phyloP scores from a whole-genome alignment of 2,888 invertebrate genomes.

The Melikaiella ostensackeni region DNA sequence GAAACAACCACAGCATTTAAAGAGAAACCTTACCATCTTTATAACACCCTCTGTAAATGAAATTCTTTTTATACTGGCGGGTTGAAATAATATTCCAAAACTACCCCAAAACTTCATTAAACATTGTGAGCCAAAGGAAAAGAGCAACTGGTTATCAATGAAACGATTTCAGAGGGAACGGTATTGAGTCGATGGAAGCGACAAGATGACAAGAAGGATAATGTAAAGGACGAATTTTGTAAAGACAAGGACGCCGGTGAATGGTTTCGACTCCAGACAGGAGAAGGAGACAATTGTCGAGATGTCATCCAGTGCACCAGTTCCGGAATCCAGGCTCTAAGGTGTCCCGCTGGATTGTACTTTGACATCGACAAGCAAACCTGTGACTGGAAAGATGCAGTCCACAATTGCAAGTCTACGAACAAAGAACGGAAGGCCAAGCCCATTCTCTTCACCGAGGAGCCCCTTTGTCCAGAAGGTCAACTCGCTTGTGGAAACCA shows the following conservation, averaged over 20 bases:
- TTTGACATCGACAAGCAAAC: slow-evolving; percentile 97
- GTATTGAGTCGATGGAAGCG: slow-evolving; percentile 81
- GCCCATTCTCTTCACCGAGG: slow-evolving; percentile 92
- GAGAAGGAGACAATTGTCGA: slow-evolving; percentile 94
- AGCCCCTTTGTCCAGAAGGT: slow-evolving; percentile 92
- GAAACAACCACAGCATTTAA: too few species aligned
- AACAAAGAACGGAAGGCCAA: slow-evolving; percentile 93
- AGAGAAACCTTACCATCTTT: neutral
- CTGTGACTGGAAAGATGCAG: slow-evolving; percentile 95
- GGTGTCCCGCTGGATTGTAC: slow-evolving; percentile 94
- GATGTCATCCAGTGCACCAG: slow-evolving; percentile 97
- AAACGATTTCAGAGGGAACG: slow-evolving; percentile 76
- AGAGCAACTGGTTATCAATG: neutral
- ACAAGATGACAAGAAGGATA: slow-evolving; percentile 90
- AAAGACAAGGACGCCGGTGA: slow-evolving; percentile 97
- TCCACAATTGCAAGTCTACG: slow-evolving; percentile 95
- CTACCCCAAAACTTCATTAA: neutral
- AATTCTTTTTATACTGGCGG: neutral
- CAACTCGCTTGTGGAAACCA: slow-evolving; percentile 93
- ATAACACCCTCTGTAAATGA: neutral
- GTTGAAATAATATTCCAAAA: neutral
- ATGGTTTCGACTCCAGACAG: slow-evolving; percentile 94
- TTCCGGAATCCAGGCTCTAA: slow-evolving; percentile 94
- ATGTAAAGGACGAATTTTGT: slow-evolving; percentile 92
- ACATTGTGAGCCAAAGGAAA: neutral